A percentile compares a stretch with the other conserved stretches of the same genome.
phyloP scores from a whole-genome alignment of 35 echinoderm and acorn worm species.

The Patiria miniata region DNA sequence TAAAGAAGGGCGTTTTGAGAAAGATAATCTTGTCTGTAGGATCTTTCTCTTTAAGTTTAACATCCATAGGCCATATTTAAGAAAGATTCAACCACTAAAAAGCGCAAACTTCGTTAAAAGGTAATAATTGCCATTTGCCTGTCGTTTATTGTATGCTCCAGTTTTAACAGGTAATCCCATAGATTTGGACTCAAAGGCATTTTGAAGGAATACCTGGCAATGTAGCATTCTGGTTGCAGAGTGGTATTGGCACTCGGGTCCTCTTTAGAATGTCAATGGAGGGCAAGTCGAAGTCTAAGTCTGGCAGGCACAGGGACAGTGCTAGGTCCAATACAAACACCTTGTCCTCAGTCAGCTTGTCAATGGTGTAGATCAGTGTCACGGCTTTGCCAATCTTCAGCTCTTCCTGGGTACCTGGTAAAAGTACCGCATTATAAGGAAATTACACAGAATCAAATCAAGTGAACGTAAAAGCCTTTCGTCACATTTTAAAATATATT shows the following conservation, averaged over 20 bases:
- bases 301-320: background rate
- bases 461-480: background rate
- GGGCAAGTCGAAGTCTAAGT: background rate
- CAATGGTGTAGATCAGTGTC: slow-evolving; percentile 9
- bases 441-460: background rate
- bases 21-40: too few species aligned
- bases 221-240: slow-evolving; percentile 22
- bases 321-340: slow-evolving; percentile 19
- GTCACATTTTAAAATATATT: background rate
- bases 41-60: too few species aligned
- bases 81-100: too few species aligned
- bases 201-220: too few species aligned
- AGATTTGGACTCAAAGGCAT: too few species aligned
- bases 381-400: slow-evolving; percentile 30
- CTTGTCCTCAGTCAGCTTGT: background rate
- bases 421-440: background rate
- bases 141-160: too few species aligned
- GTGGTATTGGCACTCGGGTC: slow-evolving; percentile 3
- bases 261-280: slow-evolving; percentile 11
- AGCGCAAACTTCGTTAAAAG: too few species aligned
- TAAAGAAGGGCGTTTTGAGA: too few species aligned
- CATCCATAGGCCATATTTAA: too few species aligned
- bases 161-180: too few species aligned
- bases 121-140: too few species aligned
- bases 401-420: background rate